A percentile compares a stretch with the other conserved stretches of the same genome.
Conservation (phyloP, 1,140 invertebrate genomes). For the Coptotermes formosanus region DNA sequence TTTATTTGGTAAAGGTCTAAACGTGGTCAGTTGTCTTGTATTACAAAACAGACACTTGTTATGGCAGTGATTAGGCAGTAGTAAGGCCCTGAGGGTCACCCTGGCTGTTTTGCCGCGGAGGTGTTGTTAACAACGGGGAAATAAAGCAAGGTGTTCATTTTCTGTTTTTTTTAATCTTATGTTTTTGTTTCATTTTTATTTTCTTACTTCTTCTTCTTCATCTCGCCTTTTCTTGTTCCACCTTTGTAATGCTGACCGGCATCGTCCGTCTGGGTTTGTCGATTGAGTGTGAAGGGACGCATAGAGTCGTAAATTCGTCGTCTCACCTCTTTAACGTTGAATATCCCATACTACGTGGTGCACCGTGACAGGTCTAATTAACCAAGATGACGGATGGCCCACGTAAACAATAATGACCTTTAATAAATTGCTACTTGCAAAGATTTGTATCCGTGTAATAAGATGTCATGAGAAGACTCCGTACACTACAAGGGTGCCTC, state of each 20-base stretch:
- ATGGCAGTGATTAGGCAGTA: background rate
- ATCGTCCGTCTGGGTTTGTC: background rate
- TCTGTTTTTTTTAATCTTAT: background rate
- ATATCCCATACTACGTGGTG: background rate
- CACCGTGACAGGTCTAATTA: slow-evolving; percentile 24
- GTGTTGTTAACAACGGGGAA: background rate
- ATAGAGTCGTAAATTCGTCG: background rate
- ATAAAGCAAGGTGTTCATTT: slow-evolving; percentile 5
- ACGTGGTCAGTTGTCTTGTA: too few species aligned
- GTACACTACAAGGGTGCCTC: background rate
- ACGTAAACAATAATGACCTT: slow-evolving; percentile 26
- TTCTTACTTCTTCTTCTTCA: background rate
- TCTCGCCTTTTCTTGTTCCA: background rate
- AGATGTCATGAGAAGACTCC: background rate
- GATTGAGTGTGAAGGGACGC: background rate
- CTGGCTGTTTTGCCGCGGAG: background rate
- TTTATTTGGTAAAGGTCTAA: too few species aligned
- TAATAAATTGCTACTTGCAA: slow-evolving; percentile 26
- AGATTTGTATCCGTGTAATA: slow-evolving; percentile 27
- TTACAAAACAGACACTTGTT: too few species aligned
- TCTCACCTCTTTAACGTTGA: background rate
- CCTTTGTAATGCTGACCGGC: background rate
- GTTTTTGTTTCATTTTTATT: background rate
- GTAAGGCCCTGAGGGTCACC: background rate
- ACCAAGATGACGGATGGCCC: slow-evolving; percentile 22